Evolutionary conservation across 2,888 invertebrate species (phyloP).

Genomic region (Hartigia nigra): DNA sequence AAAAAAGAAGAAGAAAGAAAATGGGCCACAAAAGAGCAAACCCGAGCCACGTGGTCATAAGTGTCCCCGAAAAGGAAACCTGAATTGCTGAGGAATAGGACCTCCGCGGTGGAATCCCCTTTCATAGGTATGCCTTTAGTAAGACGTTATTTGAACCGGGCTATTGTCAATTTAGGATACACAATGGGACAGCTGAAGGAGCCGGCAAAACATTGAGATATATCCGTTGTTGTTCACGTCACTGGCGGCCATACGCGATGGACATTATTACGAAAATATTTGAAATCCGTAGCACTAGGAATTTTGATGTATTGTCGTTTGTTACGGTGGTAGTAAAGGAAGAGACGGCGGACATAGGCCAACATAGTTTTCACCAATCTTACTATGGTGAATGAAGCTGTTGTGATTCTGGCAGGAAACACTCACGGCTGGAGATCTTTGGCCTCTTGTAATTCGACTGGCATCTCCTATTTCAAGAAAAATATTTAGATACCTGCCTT

Average conservation of each 20-base stretch:
- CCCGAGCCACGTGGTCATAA: conserved; percentile 41
- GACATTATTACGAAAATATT: conserved; percentile 63
- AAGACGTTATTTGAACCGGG: conserved; percentile 55
- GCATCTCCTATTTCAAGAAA: conserved; percentile 33
- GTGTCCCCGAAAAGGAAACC: conserved; percentile 46
- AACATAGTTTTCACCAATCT: conserved; percentile 16
- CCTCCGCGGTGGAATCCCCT: conserved; percentile 23
- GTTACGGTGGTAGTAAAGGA: background rate
- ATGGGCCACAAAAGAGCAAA: conserved; percentile 25
- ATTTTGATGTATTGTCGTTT: background rate
- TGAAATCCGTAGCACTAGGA: conserved; percentile 26
- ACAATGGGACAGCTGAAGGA: conserved; percentile 64
- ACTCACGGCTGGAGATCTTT: conserved; percentile 34
- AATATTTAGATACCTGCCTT: conserved; percentile 41
- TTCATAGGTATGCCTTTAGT: conserved; percentile 27
- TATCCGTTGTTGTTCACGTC: conserved; percentile 60
- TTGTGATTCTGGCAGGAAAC: conserved; percentile 24
- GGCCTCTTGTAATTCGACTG: conserved; percentile 30
- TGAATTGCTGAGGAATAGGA: conserved; percentile 46
- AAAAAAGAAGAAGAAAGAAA: conserved; percentile 2
- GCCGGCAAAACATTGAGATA: conserved; percentile 64
- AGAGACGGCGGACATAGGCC: background rate
- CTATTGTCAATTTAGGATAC: conserved; percentile 52
- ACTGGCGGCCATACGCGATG: conserved; percentile 37
- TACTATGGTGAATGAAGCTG: conserved; percentile 9